A percentile compares a stretch with the other conserved stretches of the same genome.
These are phyloP conservation scores for Oreochromis aureus DNA, from an alignment of 2,113 vertebrate genomes.

Conservation along the genomic window DNA sequence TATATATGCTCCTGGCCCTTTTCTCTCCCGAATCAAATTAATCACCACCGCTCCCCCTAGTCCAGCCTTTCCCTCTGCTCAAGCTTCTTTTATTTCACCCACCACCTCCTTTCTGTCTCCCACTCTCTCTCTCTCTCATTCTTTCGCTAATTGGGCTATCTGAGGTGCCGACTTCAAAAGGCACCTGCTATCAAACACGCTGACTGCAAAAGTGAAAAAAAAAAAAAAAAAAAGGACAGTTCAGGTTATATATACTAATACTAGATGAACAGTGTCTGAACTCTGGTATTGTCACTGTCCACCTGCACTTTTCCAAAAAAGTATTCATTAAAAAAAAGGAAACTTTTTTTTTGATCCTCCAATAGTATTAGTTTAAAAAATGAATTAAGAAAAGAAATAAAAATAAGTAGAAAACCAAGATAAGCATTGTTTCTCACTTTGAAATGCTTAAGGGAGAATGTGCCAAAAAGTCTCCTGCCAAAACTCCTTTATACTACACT, in stretches of 20 bases:
- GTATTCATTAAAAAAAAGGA: background rate
- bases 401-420: background rate
- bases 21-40: conserved; percentile 56
- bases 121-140: conserved; percentile 1
- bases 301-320: background rate
- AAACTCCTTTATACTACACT: background rate
- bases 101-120: background rate
- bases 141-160: conserved; percentile 66
- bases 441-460: background rate
- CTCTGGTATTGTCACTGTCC: background rate
- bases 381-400: background rate
- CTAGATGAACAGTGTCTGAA: background rate
- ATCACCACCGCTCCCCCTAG: conserved; percentile 40
- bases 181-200: conserved; percentile 36
- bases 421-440: background rate
- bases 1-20: conserved; percentile 55
- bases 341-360: background rate
- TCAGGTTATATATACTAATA: background rate
- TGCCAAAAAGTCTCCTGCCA: background rate
- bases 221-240: background rate
- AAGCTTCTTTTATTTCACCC: conserved; percentile 16
- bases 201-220: background rate
- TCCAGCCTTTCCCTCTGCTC: conserved; percentile 38
- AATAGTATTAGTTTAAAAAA: background rate
- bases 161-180: conserved; percentile 65